A percentile compares a stretch with the other conserved stretches of the same genome.
phyloP scores from a whole-genome alignment of 1,140 invertebrate genomes.

The Drosophila bifasciata region DNA sequence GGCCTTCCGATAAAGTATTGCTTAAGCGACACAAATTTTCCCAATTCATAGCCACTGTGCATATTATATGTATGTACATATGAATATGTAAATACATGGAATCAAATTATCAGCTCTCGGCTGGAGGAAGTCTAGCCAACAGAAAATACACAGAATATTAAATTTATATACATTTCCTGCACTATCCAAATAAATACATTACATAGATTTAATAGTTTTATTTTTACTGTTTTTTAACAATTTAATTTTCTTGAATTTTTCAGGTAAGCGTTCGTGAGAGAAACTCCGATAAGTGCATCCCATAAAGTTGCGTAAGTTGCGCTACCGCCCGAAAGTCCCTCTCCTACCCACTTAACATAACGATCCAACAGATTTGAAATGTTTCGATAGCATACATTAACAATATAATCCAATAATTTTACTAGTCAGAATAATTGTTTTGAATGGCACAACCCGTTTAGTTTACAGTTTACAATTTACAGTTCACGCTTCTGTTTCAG shows the following conservation, averaged over 20 bases:
- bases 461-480: conserved; percentile 50
- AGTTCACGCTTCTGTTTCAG: conserved; percentile 54
- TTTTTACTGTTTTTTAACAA: background rate
- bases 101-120: conserved; percentile 24
- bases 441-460: conserved; percentile 65
- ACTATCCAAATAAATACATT: background rate
- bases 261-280: conserved; percentile 13
- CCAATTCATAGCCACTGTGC: background rate
- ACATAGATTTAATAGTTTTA: no score
- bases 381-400: conserved; percentile 14
- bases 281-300: background rate
- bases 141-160: no score
- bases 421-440: conserved; percentile 47
- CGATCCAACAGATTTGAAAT: conserved; percentile 3
- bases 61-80: background rate
- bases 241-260: background rate
- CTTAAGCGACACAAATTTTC: background rate
- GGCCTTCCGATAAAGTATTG: conserved; percentile 21
- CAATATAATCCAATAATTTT: conserved; percentile 21
- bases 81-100: conserved; percentile 1
- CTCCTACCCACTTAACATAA: conserved; percentile 12
- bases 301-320: conserved; percentile 4
- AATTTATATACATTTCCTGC: no score
- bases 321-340: background rate
- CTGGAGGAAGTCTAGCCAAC: no score